Evolutionary conservation across 2,113 vertebrate species (phyloP).

Genomic region (Stigmatopora argus): DNA sequence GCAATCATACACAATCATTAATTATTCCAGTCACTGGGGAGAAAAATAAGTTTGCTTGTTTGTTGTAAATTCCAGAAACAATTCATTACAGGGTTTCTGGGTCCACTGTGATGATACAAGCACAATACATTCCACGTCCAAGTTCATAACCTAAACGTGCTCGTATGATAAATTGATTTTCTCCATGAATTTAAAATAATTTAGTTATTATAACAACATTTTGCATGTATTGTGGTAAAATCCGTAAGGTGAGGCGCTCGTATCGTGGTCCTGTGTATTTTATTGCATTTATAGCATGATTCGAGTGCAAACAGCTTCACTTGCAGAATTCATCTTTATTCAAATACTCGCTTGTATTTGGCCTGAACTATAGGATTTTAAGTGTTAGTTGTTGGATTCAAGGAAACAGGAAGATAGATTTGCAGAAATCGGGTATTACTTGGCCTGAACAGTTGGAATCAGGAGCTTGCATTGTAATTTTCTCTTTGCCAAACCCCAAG

Average conservation of each 20-base stretch:
- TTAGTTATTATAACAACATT: too few species aligned
- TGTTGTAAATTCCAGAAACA: not conserved
- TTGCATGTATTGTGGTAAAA: too few species aligned
- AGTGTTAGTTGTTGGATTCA: not conserved
- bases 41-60: not conserved
- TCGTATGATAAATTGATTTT: too few species aligned
- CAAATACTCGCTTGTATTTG: not conserved
- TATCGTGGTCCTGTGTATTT: too few species aligned
- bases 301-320: not conserved
- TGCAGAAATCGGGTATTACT: not conserved
- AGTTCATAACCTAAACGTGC: too few species aligned
- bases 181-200: too few species aligned
- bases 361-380: not conserved
- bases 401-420: not conserved
- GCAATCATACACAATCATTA: conserved; percentile 9
- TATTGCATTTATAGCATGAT: not conserved
- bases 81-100: not conserved
- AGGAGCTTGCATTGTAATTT: not conserved
- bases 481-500: not conserved
- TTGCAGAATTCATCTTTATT: not conserved
- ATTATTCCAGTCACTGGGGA: not conserved
- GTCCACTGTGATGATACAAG: too few species aligned
- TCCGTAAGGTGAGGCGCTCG: too few species aligned
- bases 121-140: too few species aligned
- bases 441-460: not conserved